A percentile compares a stretch with the other conserved stretches of the same genome.
These are phyloP conservation scores for Amphiprion clarkii DNA, from an alignment of 2,797 vertebrate species.

Conservation along the genomic window DNA sequence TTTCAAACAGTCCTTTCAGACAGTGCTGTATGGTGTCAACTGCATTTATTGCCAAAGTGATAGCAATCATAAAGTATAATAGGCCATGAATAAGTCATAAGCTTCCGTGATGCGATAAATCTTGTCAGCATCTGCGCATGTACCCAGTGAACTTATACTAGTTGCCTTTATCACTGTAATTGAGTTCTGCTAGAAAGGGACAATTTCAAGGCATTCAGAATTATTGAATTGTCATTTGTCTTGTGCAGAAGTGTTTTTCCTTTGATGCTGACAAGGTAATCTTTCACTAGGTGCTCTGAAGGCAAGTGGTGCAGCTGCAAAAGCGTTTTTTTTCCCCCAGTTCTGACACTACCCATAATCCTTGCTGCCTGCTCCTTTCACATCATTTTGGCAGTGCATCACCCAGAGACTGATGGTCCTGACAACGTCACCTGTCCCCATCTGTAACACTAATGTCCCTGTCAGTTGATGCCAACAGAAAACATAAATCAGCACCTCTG, in stretches of 20 bases:
- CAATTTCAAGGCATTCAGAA: conserved; percentile 62
- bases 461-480: conserved; percentile 78
- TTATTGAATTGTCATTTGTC: conserved; percentile 74
- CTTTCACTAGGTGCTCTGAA: conserved; percentile 58
- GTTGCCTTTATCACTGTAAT: conserved; percentile 69
- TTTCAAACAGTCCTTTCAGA: conserved; percentile 40
- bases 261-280: conserved; percentile 72
- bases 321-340: conserved; percentile 32
- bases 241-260: conserved; percentile 60
- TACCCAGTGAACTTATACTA: conserved; percentile 64
- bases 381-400: conserved; percentile 71
- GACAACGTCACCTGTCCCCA: conserved; percentile 82
- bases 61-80: conserved; percentile 71
- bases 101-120: conserved; percentile 59
- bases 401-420: conserved; percentile 78
- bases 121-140: conserved; percentile 59
- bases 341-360: conserved; percentile 64
- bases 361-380: conserved; percentile 62
- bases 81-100: conserved; percentile 74
- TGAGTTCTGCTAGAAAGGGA: conserved; percentile 65
- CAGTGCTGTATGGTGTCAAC: conserved; percentile 45
- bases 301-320: conserved; percentile 37
- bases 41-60: conserved; percentile 67
- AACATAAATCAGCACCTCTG: conserved; percentile 78
- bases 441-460: conserved; percentile 83